A percentile compares a stretch with the other conserved stretches of the same genome.
phyloP scores from a whole-genome alignment of 2,113 vertebrate genomes.

The Tenrec ecaudatus region DNA sequence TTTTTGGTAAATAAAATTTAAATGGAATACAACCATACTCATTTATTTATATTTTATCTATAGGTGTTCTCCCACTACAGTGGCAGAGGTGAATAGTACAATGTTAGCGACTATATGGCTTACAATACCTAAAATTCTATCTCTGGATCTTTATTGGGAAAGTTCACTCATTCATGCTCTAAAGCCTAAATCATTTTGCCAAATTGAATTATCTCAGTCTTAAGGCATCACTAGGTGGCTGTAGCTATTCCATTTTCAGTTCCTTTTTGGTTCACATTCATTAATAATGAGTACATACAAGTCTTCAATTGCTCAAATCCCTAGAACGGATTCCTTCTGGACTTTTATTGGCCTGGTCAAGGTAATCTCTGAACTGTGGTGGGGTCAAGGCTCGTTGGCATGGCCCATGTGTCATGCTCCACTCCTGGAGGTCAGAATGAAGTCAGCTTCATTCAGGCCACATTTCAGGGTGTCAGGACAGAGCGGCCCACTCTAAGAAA shows the following conservation, averaged over 20 bases:
- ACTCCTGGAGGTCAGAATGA: neutral
- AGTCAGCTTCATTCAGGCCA: neutral
- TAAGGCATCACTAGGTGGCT: neutral
- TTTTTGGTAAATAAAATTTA: too few species aligned
- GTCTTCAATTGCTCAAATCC: neutral
- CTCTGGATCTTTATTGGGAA: neutral
- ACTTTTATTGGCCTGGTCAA: neutral
- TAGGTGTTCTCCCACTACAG: neutral
- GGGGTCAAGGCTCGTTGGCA: neutral
- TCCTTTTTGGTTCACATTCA: neutral
- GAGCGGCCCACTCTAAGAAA: neutral
- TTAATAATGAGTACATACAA: too few species aligned
- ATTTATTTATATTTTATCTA: too few species aligned
- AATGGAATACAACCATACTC: too few species aligned
- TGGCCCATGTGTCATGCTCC: neutral
- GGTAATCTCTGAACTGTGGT: neutral
- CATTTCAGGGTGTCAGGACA: neutral
- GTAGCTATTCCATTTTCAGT: neutral
- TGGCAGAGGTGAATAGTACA: neutral
- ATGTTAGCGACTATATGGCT: neutral
- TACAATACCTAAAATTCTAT: neutral
- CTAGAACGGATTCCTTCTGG: neutral
- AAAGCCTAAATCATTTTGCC: neutral
- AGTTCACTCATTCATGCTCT: neutral
- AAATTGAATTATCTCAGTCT: neutral